Evolutionary conservation across 2,888 invertebrate species (phyloP).

Genomic region (Drosophila acutilabella): DNA sequence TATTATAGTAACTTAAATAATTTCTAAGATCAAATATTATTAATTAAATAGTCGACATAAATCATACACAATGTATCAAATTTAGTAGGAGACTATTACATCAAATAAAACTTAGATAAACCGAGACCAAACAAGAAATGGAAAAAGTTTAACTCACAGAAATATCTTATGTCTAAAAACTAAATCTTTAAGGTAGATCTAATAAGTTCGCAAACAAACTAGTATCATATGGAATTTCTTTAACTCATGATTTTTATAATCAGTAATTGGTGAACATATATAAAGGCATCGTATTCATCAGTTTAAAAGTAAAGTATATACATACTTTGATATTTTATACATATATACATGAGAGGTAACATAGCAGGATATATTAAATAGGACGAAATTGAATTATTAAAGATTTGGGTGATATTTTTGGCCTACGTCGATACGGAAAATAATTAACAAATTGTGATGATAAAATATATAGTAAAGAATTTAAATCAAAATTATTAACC

Average conservation of each 20-base stretch:
- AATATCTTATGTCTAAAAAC: neutral
- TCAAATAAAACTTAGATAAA: neutral
- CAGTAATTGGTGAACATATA: neutral
- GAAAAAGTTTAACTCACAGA: neutral
- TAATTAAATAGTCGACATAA: conserved; percentile 25
- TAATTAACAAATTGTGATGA: conserved; percentile 65
- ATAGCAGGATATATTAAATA: conserved; percentile 8
- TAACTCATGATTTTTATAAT: neutral
- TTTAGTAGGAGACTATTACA: neutral
- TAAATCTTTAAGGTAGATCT: neutral
- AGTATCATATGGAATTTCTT: neutral
- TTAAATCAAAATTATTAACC: conserved; percentile 18
- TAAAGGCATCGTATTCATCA: neutral
- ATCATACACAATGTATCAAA: neutral
- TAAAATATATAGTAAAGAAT: conserved; percentile 17
- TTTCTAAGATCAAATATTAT: neutral
- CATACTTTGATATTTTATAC: conserved; percentile 12
- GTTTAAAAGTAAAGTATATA: neutral
- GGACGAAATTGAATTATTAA: conserved; percentile 12
- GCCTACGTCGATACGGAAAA: conserved; percentile 39
- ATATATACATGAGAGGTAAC: neutral
- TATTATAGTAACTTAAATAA: conserved; percentile 1
- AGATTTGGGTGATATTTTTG: conserved; percentile 65
- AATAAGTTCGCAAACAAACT: neutral
- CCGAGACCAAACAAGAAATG: neutral